Conservation (phyloP, 2,113 vertebrate species). For the Leptodactylus fuscus region DNA sequence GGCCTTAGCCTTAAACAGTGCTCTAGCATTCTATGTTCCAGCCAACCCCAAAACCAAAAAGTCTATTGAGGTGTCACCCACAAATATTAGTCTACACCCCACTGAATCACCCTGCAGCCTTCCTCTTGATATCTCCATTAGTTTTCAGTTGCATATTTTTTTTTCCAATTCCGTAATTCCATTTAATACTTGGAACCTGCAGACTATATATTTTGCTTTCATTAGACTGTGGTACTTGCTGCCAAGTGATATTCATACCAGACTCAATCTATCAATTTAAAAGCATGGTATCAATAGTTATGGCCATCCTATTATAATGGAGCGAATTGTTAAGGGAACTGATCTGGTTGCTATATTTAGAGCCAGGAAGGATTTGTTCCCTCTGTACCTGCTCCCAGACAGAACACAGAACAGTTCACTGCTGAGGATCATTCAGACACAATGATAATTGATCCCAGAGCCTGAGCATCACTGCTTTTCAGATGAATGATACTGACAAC, state of each 20-base stretch:
- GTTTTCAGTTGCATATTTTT: not conserved
- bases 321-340: not conserved
- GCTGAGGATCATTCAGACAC: not conserved
- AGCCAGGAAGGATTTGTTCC: not conserved
- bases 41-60: too few species aligned
- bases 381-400: constrained; percentile 4
- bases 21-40: too few species aligned
- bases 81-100: too few species aligned
- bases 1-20: too few species aligned
- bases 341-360: not conserved
- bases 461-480: not conserved
- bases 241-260: not conserved
- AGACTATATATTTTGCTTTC: not conserved
- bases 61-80: too few species aligned
- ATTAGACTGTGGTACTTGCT: not conserved
- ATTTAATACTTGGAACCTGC: not conserved
- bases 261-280: constrained; percentile 1
- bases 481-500: not conserved
- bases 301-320: not conserved
- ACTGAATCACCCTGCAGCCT: not conserved
- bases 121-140: too few species aligned
- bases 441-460: constrained; percentile 21
- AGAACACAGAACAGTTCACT: not conserved
- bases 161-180: not conserved
- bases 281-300: not conserved